phyloP scores from a whole-genome alignment of 2,888 invertebrate genomes.

The Epinotia nisella region DNA sequence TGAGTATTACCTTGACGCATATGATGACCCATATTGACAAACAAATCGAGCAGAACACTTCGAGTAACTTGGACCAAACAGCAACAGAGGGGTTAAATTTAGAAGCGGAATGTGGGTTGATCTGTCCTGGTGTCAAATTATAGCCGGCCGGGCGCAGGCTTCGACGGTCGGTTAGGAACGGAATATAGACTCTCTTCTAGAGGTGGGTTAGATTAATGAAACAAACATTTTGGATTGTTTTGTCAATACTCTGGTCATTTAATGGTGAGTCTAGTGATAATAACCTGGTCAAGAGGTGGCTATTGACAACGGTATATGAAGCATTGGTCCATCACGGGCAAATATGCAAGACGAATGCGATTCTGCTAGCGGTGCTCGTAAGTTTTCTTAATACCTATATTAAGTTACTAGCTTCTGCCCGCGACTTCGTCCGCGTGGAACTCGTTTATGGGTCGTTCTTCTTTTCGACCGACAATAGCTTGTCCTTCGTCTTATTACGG shows the following conservation, averaged over 20 bases:
- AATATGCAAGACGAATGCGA: background rate
- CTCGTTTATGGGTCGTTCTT: no score
- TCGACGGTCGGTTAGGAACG: conserved; percentile 4
- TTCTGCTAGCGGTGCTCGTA: background rate
- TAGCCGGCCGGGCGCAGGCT: conserved; percentile 18
- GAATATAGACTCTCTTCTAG: background rate
- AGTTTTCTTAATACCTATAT: no score
- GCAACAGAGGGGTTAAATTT: conserved; percentile 35
- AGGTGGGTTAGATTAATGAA: background rate
- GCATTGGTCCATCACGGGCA: no score
- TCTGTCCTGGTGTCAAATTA: conserved; percentile 26
- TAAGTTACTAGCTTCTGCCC: background rate
- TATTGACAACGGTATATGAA: no score
- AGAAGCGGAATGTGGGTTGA: conserved; percentile 31
- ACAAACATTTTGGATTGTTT: background rate
- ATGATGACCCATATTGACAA: no score
- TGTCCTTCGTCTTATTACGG: no score
- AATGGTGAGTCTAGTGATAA: no score
- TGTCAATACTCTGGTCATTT: background rate
- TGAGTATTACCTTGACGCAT: no score
- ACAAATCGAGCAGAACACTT: background rate
- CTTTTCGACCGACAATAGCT: no score
- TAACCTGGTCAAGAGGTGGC: no score
- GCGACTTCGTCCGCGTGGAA: no score
- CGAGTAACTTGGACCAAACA: conserved; percentile 12